Base-by-base conservation (phyloP, 2,888 invertebrate species). In the Petrolisthes manimaculis region DNA sequence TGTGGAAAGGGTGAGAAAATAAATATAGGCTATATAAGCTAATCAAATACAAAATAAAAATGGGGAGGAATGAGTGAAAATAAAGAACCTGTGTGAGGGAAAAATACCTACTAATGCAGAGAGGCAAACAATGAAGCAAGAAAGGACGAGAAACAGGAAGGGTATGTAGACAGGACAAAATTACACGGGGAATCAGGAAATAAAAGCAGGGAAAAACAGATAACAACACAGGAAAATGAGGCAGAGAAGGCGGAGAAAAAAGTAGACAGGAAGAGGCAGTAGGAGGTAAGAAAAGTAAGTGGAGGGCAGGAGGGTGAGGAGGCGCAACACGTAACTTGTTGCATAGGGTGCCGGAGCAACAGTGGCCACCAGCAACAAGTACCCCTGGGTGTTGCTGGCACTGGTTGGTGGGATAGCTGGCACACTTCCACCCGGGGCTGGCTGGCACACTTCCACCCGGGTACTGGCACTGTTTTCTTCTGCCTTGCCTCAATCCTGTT, bases 321-420 rank as follows among this genome's bases (percentile, higher is more conserved):
- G 24, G 84, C 74, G 78, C 78, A 78, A 78, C 78, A 84, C 78
- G 61, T 83, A 83, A 14, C 74, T 74, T 74, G 71, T 83, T 71
- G 71, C 74, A 74, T 74, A 83, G 54, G n/a, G 71, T 8, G 21
- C 37, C n/a, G 55, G 74, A 21, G 54, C 53, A 24, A 6, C 53
- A 83, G 83, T 67, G 74, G 53, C 21, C 53, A 24, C 9, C 53
- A 83, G 83, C 83, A 83, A 83, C 83, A 83, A 83, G 83, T 83
- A 53, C 53, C 82, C 67, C 55, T 53, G 79, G n/a, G 61, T 56
- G 37, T 55, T 55, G 56, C 37, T 56, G 78, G 78, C 9, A 79
- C 78, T 55, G 55, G 78, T 55, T 74, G 74, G 18, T 24, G 18
- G 18, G 4, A 4, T 18, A 6, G 18, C 79, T 53, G 53, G 53